Evolutionary conservation across 2,888 invertebrate genomes (phyloP).

Genomic region (Chloroclysta siterata): DNA sequence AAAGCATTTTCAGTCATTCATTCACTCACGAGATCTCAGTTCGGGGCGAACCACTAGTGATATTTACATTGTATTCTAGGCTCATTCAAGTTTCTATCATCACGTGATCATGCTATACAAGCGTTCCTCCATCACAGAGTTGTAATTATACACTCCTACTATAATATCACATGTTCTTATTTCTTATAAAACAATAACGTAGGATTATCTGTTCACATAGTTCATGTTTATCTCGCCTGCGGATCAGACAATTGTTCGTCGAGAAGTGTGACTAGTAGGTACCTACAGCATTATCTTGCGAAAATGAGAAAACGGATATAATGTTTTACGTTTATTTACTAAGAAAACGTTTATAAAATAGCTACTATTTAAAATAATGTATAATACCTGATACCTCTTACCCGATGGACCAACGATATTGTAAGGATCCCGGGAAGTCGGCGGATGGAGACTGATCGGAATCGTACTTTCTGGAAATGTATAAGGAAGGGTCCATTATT

Average conservation of each 20-base stretch:
- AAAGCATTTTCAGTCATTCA: too few species aligned
- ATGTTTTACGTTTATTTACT: too few species aligned
- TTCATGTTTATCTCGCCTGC: slow-evolving; percentile 31
- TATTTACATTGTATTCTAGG: neutral
- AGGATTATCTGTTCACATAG: slow-evolving; percentile 39
- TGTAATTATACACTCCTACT: slow-evolving; percentile 28
- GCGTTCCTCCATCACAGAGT: slow-evolving; percentile 8
- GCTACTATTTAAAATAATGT: too few species aligned
- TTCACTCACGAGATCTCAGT: too few species aligned
- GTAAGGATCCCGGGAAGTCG: too few species aligned
- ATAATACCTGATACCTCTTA: too few species aligned
- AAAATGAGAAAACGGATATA: neutral
- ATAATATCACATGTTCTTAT: slow-evolving; percentile 26
- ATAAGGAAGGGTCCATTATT: too few species aligned
- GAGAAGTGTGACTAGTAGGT: slow-evolving; percentile 7
- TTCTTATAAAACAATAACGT: slow-evolving; percentile 39
- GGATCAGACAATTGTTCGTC: slow-evolving; percentile 33
- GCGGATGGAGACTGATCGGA: too few species aligned
- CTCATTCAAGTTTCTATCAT: neutral
- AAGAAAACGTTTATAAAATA: too few species aligned
- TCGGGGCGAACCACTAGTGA: too few species aligned
- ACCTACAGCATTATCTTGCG: slow-evolving; percentile 15
- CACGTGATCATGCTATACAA: slow-evolving; percentile 6
- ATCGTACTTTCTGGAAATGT: too few species aligned
- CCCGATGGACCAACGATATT: too few species aligned